Evolutionary conservation across 2,797 vertebrate species (phyloP), one percentile per base, ranked within the genome.

Genomic region (Manis pentadactyla): DNA sequence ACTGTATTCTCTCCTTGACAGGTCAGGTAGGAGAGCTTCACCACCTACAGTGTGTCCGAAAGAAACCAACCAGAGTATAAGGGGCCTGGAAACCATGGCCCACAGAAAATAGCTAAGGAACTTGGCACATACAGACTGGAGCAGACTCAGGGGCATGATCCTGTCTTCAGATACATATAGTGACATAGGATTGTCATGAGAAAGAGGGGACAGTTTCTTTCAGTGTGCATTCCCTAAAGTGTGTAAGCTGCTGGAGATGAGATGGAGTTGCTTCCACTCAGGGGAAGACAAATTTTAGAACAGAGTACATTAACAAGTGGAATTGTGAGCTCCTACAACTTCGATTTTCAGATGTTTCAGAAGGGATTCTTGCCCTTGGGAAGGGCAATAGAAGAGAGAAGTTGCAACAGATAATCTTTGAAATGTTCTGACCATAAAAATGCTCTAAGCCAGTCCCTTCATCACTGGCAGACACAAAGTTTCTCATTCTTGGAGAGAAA

Each of bases 281-380:
- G 25, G 42, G 51, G 39, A 78, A 93, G 68, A 86, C 68, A 83
- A 59, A 89, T 86, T 66, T 96, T 63, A 95, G 90, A 87, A 71
- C 14, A 23, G 29, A 88, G 59, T 11, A 55, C 19, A 39, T 31
- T 51, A 86, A 49, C 46, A 71, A 55, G 27, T 23, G 27, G 79
- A 37, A 63, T 4, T 11, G 74, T 55, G 21, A 79, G 10, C n/a
- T 79, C 29, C 74, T 86, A 49, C 57, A 84, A 23, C 55, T 63
- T 46, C 34, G 14, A 2, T 21, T 37, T 81, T 71, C 69, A 77
- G 46, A 71, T 59, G 15, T 86, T 95, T 94, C 53, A 34, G 61
- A 93, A 77, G 34, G 21, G 25, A 89, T 68, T 42, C 78, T 46
- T 57, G 31, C 34, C 73, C 59, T 75, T 27, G 34, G 31, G n/a